These are phyloP conservation scores for Atherinosoma microstoma DNA, from an alignment of 2,797 vertebrate species.

Conservation along the genomic window DNA sequence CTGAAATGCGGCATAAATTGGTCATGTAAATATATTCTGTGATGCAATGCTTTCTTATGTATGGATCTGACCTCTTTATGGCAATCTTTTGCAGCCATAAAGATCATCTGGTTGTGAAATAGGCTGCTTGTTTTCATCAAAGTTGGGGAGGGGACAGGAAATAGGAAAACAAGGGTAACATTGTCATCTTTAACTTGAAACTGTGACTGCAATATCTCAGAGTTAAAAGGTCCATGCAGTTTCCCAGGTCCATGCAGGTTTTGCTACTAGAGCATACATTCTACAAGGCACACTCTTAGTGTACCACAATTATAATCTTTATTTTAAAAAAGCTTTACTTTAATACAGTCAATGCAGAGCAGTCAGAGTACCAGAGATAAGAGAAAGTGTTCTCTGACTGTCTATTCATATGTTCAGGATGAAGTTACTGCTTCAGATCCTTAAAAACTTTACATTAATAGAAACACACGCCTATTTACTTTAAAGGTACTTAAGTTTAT, in stretches of 20 bases:
- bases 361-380: slow-evolving; percentile 13
- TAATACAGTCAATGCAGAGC: not conserved
- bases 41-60: slow-evolving; percentile 5
- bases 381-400: not conserved
- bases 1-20: slow-evolving; percentile 19
- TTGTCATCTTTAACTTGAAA: slow-evolving; percentile 33
- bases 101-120: slow-evolving; percentile 21
- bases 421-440: slow-evolving; percentile 7
- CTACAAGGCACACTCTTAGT: slow-evolving; percentile 14
- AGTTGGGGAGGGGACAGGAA: not conserved
- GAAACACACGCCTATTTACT: not conserved
- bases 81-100: slow-evolving; percentile 25
- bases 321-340: not conserved
- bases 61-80: slow-evolving; percentile 21
- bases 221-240: slow-evolving; percentile 36
- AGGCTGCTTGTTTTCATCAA: slow-evolving; percentile 1
- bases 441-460: slow-evolving; percentile 11
- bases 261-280: slow-evolving; percentile 11
- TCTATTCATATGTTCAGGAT: not conserved
- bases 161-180: slow-evolving; percentile 28
- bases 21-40: slow-evolving; percentile 2
- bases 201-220: slow-evolving; percentile 29
- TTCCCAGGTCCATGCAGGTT: slow-evolving; percentile 23
- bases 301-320: slow-evolving; percentile 1
- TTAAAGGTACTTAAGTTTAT: slow-evolving; percentile 1